Evolutionary conservation across 2,888 invertebrate species (phyloP).

Genomic region (Alcis repandata): DNA sequence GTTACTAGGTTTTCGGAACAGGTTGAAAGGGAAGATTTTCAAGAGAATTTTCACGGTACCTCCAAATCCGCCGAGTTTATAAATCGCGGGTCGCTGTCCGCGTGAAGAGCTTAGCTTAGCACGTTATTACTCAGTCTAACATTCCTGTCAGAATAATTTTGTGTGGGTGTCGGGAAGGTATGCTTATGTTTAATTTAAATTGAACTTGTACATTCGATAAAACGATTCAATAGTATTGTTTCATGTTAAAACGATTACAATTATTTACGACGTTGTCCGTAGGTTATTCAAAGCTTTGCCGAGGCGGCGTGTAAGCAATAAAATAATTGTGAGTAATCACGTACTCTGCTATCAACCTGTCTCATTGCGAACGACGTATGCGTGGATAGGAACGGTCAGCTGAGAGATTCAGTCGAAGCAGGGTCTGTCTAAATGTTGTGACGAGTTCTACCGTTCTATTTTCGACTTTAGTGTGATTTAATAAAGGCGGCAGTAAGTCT

Average conservation of each 20-base stretch:
- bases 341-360: conserved; percentile 63
- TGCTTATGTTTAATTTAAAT: conserved; percentile 5
- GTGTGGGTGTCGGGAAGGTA: conserved; percentile 19
- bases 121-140: conserved; percentile 47
- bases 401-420: conserved; percentile 12
- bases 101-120: conserved; percentile 49
- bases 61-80: conserved; percentile 62
- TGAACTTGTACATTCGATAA: conserved; percentile 29
- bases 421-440: conserved; percentile 17
- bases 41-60: conserved; percentile 56
- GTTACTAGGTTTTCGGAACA: conserved; percentile 29
- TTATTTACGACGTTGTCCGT: conserved; percentile 46
- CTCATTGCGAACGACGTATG: conserved; percentile 48
- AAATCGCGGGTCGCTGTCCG: conserved; percentile 61
- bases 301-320: conserved; percentile 56
- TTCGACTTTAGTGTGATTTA: conserved; percentile 37
- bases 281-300: conserved; percentile 51
- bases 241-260: conserved; percentile 33
- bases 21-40: conserved; percentile 61
- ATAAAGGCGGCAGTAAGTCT: conserved; percentile 33
- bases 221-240: conserved; percentile 37
- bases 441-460: conserved; percentile 20
- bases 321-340: conserved; percentile 66
- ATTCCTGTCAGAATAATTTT: conserved; percentile 41
- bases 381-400: conserved; percentile 35